Evolutionary conservation across 2,797 vertebrate genomes (phyloP), one percentile per base, ranked within the genome.

Genomic region (Helostoma temminkii): DNA sequence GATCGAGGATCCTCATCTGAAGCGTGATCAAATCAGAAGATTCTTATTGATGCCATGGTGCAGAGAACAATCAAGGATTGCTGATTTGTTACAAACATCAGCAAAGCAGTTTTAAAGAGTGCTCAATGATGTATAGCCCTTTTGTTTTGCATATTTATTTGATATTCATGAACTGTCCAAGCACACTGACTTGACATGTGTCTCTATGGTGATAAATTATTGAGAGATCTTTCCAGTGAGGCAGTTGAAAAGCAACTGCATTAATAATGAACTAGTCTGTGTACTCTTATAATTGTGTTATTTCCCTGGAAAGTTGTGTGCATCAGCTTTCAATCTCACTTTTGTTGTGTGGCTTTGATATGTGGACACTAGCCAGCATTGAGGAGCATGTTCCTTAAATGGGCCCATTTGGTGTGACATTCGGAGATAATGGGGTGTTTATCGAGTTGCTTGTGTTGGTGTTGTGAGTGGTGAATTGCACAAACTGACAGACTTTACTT

Each of bases 121-220:
- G 71, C 83, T 89, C 91, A 90, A 92, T 91, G 91, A 92, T 91
- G 87, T 89, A 90, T 90, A 76, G 64, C 87, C 69, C 89, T 88
- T 92, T 92, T 90, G 85, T 93, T 93, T 93, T 93, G 89, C 90
- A 91, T 93, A 89, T 93, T 91, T 91, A 92, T 94, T 93, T 93
- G 89, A 92, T 93, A 94, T 94, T 93, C 91, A 93, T 92, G 89
- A 92, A 83, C 89, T 92, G 93, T 93, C 91, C 91, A 84, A 84
- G 89, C 84, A 80, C 87, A 90, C 87, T 85, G 91, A 89, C 89
- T 93, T 93, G 91, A 91, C 91, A 91, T 78, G 85, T 76, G 75
- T 93, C 91, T 94, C 91, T 74, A 87, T 89, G 87, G 92, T 86
- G 91, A 94, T 94, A 84, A 94, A 94, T 95, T 92, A 94, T 94